A percentile compares a stretch with the other conserved stretches of the same genome.
Evolutionary conservation across 2,797 vertebrate species (phyloP).

Genomic region (Pyrocephalus nanus): DNA sequence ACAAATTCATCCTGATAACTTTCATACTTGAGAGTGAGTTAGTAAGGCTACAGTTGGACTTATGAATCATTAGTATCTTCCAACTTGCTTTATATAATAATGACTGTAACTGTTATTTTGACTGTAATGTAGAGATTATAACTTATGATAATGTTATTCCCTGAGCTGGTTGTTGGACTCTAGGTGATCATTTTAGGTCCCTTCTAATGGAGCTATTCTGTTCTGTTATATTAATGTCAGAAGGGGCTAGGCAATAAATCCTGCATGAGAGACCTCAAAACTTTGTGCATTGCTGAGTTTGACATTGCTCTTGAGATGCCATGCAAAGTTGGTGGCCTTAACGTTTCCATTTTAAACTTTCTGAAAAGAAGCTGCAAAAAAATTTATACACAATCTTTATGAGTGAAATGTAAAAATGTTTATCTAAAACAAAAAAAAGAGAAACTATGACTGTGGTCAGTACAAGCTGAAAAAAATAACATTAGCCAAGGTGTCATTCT

Average conservation of each 20-base stretch:
- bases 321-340: neutral
- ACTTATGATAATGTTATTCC: neutral
- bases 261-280: neutral
- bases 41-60: neutral
- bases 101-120: neutral
- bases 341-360: neutral
- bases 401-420: neutral
- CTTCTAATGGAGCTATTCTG: neutral
- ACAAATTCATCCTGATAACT: neutral
- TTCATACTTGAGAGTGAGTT: neutral
- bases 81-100: neutral
- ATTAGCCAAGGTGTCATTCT: neutral
- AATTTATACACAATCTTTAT: neutral
- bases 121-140: neutral
- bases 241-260: neutral
- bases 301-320: neutral
- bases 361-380: neutral
- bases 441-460: neutral
- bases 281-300: neutral
- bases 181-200: neutral
- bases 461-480: neutral
- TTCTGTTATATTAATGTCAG: neutral
- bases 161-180: neutral
- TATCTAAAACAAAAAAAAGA: neutral
- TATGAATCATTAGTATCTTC: fast-evolving